A percentile compares a stretch with the other conserved stretches of the same genome.
Conservation (phyloP, 2,888 invertebrate genomes). For the Palloptera scutellata region DNA sequence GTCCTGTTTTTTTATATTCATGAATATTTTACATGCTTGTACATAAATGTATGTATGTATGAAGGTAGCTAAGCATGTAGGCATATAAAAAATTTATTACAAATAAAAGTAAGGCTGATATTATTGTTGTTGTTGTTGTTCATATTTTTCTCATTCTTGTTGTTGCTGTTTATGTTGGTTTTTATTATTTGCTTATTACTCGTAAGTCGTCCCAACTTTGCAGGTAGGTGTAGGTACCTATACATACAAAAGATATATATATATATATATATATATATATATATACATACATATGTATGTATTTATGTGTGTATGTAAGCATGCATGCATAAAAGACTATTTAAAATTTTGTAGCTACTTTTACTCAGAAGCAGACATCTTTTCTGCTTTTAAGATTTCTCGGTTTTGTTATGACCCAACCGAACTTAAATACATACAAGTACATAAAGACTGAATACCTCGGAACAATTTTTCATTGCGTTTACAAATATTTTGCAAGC, state of each 20-base stretch:
- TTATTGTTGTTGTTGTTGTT: not conserved
- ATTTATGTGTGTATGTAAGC: not conserved
- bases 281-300: not conserved
- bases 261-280: not conserved
- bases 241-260: too few relatives aligned
- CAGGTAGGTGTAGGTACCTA: not conserved
- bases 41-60: not conserved
- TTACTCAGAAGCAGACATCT: not conserved
- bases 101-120: conserved; percentile 11
- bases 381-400: not conserved
- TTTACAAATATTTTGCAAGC: not conserved
- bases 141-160: not conserved
- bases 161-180: not conserved
- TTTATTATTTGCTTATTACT: conserved; percentile 14
- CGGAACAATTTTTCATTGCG: too few relatives aligned
- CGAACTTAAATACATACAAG: too few relatives aligned
- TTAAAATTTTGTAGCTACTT: not conserved
- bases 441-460: too few relatives aligned
- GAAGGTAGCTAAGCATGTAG: not conserved
- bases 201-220: conserved; percentile 7
- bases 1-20: too few relatives aligned
- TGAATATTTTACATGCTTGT: too few relatives aligned
- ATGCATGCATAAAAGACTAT: not conserved
- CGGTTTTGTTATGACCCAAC: not conserved
- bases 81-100: conserved; percentile 13